Base-by-base conservation (phyloP, 2,113 vertebrate species). In the Burhinus oedicnemus region DNA sequence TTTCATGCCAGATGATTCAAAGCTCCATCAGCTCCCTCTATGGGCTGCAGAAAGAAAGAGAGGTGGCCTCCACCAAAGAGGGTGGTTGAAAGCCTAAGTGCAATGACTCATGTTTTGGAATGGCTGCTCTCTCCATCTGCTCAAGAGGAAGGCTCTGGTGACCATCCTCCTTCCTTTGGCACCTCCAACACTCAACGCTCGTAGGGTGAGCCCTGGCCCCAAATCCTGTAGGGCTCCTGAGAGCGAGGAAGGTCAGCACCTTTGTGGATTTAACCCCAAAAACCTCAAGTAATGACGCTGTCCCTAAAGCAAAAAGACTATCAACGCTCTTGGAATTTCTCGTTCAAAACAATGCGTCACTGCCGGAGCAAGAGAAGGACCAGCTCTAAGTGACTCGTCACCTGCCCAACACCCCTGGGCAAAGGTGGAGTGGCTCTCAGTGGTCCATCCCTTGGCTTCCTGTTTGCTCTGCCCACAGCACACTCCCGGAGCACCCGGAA, bases 21-120 rank as follows among this genome's bases (percentile, higher is more conserved):
- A 96, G 72, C 76, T 66, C 77, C 95, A 51, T 45, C 89, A 96
- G 95, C 96, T 96, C 96, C 96, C 96, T 96, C 96, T 97, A 29
- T 3, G 86, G 96, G 94, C 87, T 47, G 94, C 2, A 4, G 93
- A 61, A 70, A 75, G 20, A 47, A 42, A 12, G 40, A 85, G 60
- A 61, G 42, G 58, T 61, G 72, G 51, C 86, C 52, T 74, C 61
- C 45, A 23, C 68, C 57, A 29, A 12, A 20, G 40, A 25, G 60
- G 44, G 44, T 87, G 76, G 40, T 25, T 55, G n/a, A 34, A 81
- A 45, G 49, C 32, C 13, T 0, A 5, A 26, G 40, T 1, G 16
- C 32, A 15, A 4, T 70, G 95, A 91, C 36, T 89, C 91, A 58
- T 8, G 9, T 2, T 11, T 20, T 72, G 90, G 90, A 77, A 81